phyloP scores from a whole-genome alignment of 2,888 invertebrate species.

The Neelides folsomi region DNA sequence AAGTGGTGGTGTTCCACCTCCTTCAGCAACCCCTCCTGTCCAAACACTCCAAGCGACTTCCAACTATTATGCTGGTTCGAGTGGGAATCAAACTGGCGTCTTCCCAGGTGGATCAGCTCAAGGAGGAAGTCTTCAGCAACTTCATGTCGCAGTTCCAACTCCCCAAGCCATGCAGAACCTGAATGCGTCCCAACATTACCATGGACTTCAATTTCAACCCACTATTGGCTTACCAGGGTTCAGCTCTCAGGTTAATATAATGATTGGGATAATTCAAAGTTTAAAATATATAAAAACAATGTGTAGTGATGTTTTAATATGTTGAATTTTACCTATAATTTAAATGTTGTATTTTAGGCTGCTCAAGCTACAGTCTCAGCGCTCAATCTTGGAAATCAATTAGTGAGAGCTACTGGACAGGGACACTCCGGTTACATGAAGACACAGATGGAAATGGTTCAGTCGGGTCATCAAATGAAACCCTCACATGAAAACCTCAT shows the following conservation, averaged over 20 bases:
- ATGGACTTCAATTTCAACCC: constrained; percentile 10
- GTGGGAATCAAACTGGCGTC: constrained; percentile 21
- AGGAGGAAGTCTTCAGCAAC: constrained; percentile 17
- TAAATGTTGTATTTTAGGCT: constrained; percentile 4
- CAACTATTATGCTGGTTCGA: constrained; percentile 22
- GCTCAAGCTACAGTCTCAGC: constrained; percentile 23
- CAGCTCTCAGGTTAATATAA: constrained; percentile 20
- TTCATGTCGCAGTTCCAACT: constrained; percentile 21
- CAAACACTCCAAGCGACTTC: constrained; percentile 20
- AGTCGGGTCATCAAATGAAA: constrained; percentile 14
- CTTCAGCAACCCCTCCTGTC: constrained; percentile 27
- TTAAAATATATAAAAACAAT: no score
- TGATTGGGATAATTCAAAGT: no score
- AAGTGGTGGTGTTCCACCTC: constrained; percentile 23
- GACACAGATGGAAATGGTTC: constrained; percentile 14
- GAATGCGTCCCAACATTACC: constrained; percentile 13
- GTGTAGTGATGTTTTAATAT: no score
- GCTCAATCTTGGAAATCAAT: constrained; percentile 17
- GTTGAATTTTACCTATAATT: no score
- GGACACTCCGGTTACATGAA: constrained; percentile 17
- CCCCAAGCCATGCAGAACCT: constrained; percentile 21
- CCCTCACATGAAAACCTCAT: constrained; percentile 19
- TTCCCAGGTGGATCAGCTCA: constrained; percentile 17
- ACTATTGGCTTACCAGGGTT: constrained; percentile 16
- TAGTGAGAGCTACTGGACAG: constrained; percentile 18